A percentile compares a stretch with the other conserved stretches of the same genome.
Conservation (phyloP, 2,888 invertebrate genomes). For the Dioctria rufipes region DNA sequence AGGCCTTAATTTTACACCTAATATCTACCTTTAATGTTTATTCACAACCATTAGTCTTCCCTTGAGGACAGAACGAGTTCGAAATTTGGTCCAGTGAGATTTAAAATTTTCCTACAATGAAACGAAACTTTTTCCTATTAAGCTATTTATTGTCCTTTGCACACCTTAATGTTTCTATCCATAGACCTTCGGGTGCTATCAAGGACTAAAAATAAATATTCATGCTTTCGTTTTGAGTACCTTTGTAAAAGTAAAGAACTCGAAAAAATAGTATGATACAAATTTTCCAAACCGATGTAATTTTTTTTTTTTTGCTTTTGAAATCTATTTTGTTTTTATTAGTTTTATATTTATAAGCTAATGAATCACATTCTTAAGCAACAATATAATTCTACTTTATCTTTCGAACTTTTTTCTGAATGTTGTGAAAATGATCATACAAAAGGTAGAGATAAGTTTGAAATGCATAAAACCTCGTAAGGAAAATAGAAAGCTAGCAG, state of each 20-base stretch:
- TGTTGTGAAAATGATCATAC: slow-evolving; percentile 16
- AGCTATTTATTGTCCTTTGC: background rate
- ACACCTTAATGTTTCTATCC: slow-evolving; percentile 19
- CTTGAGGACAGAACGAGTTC: too few relatives aligned
- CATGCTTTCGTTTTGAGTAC: background rate
- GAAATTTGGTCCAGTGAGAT: too few relatives aligned
- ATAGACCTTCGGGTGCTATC: slow-evolving; percentile 35
- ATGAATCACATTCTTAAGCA: background rate
- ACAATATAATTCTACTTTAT: slow-evolving; percentile 9
- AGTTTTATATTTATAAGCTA: background rate
- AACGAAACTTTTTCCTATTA: background rate
- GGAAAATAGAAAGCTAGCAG: too few relatives aligned
- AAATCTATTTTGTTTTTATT: background rate
- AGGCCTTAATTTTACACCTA: too few relatives aligned
- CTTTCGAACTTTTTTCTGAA: slow-evolving; percentile 6
- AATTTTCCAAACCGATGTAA: background rate
- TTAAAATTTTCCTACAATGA: too few relatives aligned
- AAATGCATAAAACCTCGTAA: too few relatives aligned
- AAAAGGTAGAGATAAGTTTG: slow-evolving; percentile 2
- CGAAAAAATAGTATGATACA: slow-evolving; percentile 7
- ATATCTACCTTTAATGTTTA: too few relatives aligned
- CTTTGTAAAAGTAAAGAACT: slow-evolving; percentile 1
- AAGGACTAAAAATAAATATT: slow-evolving; percentile 32
- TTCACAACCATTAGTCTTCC: too few relatives aligned
- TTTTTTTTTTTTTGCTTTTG: background rate